These are phyloP conservation scores for Cacatua alba DNA, from an alignment of 2,113 vertebrate species.

Conservation along the genomic window DNA sequence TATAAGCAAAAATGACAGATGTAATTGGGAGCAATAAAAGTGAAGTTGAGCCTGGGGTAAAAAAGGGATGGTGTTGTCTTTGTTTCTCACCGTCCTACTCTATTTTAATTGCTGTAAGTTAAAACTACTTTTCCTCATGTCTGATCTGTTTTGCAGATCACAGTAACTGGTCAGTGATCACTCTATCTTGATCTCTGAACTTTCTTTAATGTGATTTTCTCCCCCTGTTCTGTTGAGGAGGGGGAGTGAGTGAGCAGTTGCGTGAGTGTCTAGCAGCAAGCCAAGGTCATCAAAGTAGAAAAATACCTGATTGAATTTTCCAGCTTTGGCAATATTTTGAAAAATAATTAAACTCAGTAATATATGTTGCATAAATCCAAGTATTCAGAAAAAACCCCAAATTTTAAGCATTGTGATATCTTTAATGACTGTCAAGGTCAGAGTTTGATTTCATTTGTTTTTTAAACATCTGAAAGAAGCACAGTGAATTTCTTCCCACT, in stretches of 20 bases:
- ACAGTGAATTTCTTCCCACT: background rate
- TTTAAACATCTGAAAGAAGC: background rate
- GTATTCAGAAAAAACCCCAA: background rate
- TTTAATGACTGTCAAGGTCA: background rate
- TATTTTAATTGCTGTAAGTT: background rate
- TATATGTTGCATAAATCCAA: background rate
- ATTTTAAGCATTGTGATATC: background rate
- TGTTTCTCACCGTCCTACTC: background rate
- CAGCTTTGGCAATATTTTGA: background rate
- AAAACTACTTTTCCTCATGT: background rate
- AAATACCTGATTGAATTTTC: background rate
- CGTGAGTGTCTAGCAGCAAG: too few species aligned
- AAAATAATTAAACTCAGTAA: background rate
- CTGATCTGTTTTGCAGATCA: accelerated
- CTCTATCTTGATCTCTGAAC: background rate
- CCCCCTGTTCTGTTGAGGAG: background rate
- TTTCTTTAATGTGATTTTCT: background rate
- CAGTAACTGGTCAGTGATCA: background rate
- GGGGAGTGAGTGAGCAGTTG: background rate
- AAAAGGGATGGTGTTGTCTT: background rate
- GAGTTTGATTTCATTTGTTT: background rate
- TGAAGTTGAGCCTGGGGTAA: background rate
- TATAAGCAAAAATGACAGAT: background rate
- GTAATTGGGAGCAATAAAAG: background rate
- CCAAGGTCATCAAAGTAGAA: background rate